These are phyloP conservation scores for Hydropsyche tenuis DNA, from an alignment of 1,140 invertebrate species.

Conservation along the genomic window DNA sequence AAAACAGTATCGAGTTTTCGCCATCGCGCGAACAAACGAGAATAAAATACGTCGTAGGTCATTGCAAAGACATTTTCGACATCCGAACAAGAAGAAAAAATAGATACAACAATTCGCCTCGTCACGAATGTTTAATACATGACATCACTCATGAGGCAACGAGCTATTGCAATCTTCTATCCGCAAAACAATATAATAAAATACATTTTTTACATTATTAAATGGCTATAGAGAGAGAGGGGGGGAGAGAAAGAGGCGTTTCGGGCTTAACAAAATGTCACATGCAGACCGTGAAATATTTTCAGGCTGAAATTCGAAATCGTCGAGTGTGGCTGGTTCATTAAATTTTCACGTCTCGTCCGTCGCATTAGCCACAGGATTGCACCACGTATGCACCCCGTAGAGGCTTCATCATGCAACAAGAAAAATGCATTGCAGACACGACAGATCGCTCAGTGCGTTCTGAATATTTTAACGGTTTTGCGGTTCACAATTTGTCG, in stretches of 20 bases:
- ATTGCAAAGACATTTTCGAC: conserved; percentile 10
- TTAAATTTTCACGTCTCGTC: too few species aligned
- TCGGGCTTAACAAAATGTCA: neutral
- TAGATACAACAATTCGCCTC: conserved; percentile 12
- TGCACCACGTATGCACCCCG: neutral
- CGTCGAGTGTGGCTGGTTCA: neutral
- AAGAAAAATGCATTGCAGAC: neutral
- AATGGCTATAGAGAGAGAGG: too few species aligned
- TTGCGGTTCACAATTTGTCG: neutral
- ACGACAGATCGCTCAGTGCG: conserved; percentile 1
- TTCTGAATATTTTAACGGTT: conserved; percentile 16
- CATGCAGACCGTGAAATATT: too few species aligned
- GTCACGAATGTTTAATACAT: conserved; percentile 16
- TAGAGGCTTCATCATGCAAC: neutral
- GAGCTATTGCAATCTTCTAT: conserved; percentile 6
- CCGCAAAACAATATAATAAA: too few species aligned
- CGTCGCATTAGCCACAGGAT: neutral
- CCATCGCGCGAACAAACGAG: too few species aligned
- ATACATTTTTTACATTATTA: too few species aligned
- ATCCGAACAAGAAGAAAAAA: neutral
- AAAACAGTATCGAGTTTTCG: too few species aligned
- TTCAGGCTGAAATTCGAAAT: neutral
- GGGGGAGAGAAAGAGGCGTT: neutral
- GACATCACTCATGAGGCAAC: conserved; percentile 17
- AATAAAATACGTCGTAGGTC: conserved; percentile 1